Percentiles rank a stretch among this genome's conserved stretches.
These are phyloP conservation scores for Phodopus roborovskii DNA, from an alignment of 2,113 vertebrate species.

Conservation along the genomic window DNA sequence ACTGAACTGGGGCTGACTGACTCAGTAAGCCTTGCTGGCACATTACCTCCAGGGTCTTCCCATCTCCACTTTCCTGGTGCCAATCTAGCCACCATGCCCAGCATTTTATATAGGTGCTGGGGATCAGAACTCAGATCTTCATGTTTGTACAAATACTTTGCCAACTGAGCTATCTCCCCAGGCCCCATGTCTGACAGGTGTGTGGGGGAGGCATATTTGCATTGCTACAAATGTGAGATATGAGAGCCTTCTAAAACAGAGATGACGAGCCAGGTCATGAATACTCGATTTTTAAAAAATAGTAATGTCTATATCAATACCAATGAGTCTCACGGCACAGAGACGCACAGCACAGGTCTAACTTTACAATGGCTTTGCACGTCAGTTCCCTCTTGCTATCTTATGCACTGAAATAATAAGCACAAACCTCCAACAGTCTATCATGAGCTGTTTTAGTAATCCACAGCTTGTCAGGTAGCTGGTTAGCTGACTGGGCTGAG, in stretches of 20 bases:
- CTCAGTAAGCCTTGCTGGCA: background rate
- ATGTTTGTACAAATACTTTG: background rate
- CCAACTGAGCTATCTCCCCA: background rate
- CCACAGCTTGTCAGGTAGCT: background rate
- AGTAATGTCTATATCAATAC: background rate
- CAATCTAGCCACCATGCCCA: background rate
- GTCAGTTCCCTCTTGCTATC: background rate
- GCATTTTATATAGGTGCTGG: background rate
- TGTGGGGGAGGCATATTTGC: background rate
- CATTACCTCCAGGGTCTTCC: background rate
- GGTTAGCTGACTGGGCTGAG: background rate
- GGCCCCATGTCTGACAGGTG: background rate
- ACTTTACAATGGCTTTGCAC: background rate
- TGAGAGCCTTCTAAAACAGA: slow-evolving; percentile 2
- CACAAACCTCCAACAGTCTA: background rate
- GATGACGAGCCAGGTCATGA: background rate
- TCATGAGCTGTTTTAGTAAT: background rate
- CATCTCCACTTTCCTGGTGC: background rate
- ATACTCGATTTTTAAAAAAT: background rate
- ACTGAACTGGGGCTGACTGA: background rate
- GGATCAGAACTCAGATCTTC: background rate
- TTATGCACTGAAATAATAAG: background rate
- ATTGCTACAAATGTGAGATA: background rate
- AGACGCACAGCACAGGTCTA: background rate
- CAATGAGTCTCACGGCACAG: background rate